Conservation (phyloP, 2,888 invertebrate species). For the Cosmia trapezina region DNA sequence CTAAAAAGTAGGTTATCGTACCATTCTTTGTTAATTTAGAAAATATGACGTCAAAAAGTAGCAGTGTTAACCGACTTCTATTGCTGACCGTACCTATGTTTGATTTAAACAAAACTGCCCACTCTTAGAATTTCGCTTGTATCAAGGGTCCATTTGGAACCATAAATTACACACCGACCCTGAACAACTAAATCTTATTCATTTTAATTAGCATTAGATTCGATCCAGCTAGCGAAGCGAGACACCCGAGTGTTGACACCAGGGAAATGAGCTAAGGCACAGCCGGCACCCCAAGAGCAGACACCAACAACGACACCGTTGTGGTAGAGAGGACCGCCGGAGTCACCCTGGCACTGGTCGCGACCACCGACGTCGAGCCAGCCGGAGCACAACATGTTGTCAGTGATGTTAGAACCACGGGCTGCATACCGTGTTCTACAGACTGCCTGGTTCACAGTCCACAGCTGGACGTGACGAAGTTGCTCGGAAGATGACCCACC, state of each 20-base stretch:
- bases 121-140: background rate
- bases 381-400: constrained; percentile 76
- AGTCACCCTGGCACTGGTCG: constrained; percentile 73
- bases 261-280: constrained; percentile 66
- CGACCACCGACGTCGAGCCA: constrained; percentile 71
- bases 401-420: constrained; percentile 55
- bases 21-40: no score
- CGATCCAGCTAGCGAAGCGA: constrained; percentile 66
- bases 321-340: constrained; percentile 73
- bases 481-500: constrained; percentile 66
- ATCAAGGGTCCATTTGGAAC: background rate
- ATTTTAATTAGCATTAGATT: constrained; percentile 54
- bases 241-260: constrained; percentile 73
- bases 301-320: constrained; percentile 70
- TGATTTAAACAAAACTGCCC: background rate
- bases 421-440: constrained; percentile 68
- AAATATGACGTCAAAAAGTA: no score
- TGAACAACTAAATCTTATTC: background rate
- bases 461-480: constrained; percentile 70
- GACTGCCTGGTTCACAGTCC: constrained; percentile 69
- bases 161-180: no score
- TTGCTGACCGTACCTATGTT: no score
- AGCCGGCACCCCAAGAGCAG: constrained; percentile 69
- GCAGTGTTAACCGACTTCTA: no score
- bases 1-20: no score